phyloP scores from a whole-genome alignment of 2,888 invertebrate genomes.

The Julus scanicus region DNA sequence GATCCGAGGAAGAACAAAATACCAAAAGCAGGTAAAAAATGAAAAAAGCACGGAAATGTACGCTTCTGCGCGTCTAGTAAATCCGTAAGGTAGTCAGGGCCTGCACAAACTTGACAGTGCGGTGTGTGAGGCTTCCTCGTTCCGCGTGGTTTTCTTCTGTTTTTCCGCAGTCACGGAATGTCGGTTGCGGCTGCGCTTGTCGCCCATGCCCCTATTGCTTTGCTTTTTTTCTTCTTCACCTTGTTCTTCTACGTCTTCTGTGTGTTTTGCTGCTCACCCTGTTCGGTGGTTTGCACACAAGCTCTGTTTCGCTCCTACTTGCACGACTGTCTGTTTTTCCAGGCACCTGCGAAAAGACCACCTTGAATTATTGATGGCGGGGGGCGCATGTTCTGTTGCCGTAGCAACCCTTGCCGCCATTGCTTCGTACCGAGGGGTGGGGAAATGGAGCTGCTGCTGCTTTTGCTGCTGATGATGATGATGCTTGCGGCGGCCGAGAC shows the following conservation, averaged over 20 bases:
- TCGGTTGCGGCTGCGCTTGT: neutral
- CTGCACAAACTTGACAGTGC: too few relatives aligned
- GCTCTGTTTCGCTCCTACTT: neutral
- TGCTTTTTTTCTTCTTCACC: neutral
- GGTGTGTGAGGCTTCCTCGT: too few relatives aligned
- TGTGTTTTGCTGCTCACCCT: neutral
- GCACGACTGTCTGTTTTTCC: neutral
- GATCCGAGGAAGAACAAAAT: too few relatives aligned
- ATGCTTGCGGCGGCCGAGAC: neutral
- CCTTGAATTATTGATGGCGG: slow-evolving; percentile 38
- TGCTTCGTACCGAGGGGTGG: neutral
- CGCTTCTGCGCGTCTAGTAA: too few relatives aligned
- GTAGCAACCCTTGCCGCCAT: neutral
- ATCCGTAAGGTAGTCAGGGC: too few relatives aligned
- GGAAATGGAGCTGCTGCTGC: neutral
- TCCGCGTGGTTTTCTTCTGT: too few relatives aligned
- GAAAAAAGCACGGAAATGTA: too few relatives aligned
- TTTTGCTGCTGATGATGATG: neutral
- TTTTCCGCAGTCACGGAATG: too few relatives aligned
- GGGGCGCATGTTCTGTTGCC: slow-evolving; percentile 18
- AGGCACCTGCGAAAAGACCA: slow-evolving; percentile 43
- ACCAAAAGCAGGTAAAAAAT: too few relatives aligned
- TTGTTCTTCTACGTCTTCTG: neutral
- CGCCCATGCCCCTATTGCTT: neutral
- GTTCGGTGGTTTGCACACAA: too few relatives aligned